phyloP scores from a whole-genome alignment of 2,113 vertebrate species.

The Cyphomyrus discorhynchus region DNA sequence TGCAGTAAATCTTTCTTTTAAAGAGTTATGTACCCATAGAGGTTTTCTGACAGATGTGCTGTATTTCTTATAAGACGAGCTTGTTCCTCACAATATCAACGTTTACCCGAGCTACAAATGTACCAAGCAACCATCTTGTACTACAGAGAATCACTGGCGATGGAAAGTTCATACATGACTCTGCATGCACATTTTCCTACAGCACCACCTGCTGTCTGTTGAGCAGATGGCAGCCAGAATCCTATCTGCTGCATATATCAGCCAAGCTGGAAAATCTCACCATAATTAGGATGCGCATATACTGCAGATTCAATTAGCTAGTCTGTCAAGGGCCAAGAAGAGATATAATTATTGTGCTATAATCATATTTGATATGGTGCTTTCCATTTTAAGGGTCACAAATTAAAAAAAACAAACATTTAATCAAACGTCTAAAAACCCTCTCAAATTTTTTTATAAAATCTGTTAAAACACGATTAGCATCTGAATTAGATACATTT shows the following conservation, averaged over 20 bases:
- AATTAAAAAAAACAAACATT: neutral
- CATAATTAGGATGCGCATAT: neutral
- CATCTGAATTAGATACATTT: neutral
- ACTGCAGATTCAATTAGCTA: neutral
- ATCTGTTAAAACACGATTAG: neutral
- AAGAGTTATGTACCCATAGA: neutral
- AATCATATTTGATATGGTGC: neutral
- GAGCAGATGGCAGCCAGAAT: slow-evolving; percentile 1
- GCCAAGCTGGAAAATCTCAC: neutral
- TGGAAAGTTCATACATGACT: neutral
- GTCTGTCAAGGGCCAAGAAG: neutral
- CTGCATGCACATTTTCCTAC: slow-evolving; percentile 24
- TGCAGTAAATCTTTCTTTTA: neutral
- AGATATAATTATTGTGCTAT: neutral
- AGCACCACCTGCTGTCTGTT: slow-evolving; percentile 40
- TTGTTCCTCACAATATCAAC: neutral
- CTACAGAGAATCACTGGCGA: neutral
- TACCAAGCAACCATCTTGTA: neutral
- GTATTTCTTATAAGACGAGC: neutral
- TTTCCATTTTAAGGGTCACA: neutral
- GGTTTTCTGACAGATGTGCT: neutral
- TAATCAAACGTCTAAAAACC: neutral
- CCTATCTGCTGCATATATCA: neutral
- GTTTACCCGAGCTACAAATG: neutral
- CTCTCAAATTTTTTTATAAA: neutral